These are phyloP conservation scores for Poeciliopsis turrubarensis DNA, from an alignment of 2,113 vertebrate genomes.

Conservation along the genomic window DNA sequence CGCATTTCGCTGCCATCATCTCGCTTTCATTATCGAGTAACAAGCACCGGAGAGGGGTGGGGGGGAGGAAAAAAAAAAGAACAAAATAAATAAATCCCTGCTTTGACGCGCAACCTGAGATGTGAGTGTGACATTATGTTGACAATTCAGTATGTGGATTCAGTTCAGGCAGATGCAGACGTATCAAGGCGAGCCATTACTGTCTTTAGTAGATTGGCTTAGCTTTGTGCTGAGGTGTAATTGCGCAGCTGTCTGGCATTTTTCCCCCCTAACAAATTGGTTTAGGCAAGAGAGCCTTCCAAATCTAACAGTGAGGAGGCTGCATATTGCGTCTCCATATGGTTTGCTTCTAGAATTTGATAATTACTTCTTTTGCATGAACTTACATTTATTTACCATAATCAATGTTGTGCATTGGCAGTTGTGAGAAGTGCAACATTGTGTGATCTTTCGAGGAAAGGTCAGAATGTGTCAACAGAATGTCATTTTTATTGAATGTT, in stretches of 20 bases:
- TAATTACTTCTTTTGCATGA: neutral
- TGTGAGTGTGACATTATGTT: conserved; percentile 59
- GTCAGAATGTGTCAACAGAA: neutral
- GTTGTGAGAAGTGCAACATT: neutral
- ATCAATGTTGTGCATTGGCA: neutral
- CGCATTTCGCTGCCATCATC: conserved; percentile 66
- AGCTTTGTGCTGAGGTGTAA: conserved; percentile 70
- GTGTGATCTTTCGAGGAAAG: conserved; percentile 4
- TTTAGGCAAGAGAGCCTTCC: conserved; percentile 28
- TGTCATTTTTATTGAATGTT: neutral
- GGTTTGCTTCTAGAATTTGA: neutral
- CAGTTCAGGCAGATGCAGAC: conserved; percentile 56
- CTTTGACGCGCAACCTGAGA: conserved; percentile 67
- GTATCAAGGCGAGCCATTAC: conserved; percentile 60
- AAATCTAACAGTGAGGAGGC: conserved; percentile 22
- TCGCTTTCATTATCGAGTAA: conserved; percentile 71
- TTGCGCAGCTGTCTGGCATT: conserved; percentile 68
- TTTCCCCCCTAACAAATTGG: conserved; percentile 50
- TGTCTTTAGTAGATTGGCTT: conserved; percentile 55
- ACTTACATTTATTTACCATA: neutral
- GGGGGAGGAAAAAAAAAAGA: neutral
- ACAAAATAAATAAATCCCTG: conserved; percentile 28
- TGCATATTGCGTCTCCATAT: conserved; percentile 1
- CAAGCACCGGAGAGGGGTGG: conserved; percentile 35
- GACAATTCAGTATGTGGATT: conserved; percentile 57